phyloP scores from a whole-genome alignment of 2,888 invertebrate species.

The Escarpia spicata region DNA sequence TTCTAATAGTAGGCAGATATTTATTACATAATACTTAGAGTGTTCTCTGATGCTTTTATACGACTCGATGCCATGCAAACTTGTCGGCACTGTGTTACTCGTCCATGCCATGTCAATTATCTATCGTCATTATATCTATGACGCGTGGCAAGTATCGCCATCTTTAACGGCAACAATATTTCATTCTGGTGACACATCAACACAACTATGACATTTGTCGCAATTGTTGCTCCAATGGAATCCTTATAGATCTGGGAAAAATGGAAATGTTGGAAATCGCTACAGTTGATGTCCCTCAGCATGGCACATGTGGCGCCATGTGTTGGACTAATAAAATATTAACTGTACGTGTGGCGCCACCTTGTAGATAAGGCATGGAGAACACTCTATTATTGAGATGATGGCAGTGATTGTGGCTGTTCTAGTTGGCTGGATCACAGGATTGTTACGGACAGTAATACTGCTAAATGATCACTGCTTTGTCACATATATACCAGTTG shows the following conservation, averaged over 20 bases:
- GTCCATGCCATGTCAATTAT: neutral
- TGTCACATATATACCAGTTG: neutral
- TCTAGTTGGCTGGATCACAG: neutral
- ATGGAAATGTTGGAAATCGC: neutral
- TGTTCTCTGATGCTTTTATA: constrained; percentile 16
- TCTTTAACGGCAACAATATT: neutral
- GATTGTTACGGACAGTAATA: neutral
- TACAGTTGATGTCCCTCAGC: neutral
- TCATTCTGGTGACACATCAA: neutral
- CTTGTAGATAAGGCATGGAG: neutral
- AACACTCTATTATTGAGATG: neutral
- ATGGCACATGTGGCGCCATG: neutral
- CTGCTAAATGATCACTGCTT: constrained; percentile 16
- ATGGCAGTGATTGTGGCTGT: neutral
- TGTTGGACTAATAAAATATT: neutral
- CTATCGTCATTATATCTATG: neutral
- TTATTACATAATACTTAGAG: constrained; percentile 9
- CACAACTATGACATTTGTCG: neutral
- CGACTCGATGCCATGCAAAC: neutral
- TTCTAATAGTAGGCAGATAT: constrained; percentile 16
- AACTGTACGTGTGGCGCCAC: neutral
- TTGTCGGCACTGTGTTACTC: neutral
- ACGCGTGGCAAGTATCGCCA: neutral
- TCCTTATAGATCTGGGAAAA: neutral
- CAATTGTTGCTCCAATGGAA: neutral